Evolutionary conservation across 2,888 invertebrate genomes (phyloP).

Genomic region (Thereva unica): DNA sequence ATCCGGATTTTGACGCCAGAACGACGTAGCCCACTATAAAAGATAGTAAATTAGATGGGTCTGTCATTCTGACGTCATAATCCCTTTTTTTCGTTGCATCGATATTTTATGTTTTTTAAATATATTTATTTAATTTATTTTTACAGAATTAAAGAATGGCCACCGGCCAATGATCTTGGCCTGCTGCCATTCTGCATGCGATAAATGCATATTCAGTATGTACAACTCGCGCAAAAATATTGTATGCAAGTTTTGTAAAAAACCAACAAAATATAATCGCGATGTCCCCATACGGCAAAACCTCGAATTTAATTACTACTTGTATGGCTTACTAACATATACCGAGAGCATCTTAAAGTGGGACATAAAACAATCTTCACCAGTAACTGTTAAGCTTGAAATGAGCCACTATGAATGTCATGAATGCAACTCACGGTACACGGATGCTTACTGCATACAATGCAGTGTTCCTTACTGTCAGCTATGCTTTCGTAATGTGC

Average conservation of each 20-base stretch:
- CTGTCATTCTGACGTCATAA: no score
- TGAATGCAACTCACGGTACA: conserved; percentile 48
- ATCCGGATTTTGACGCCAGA: no score
- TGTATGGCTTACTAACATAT: conserved; percentile 46
- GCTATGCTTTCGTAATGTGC: conserved; percentile 50
- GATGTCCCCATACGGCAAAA: conserved; percentile 45
- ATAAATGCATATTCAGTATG: conserved; percentile 65
- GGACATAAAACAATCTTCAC: conserved; percentile 39
- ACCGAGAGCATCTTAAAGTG: conserved; percentile 13
- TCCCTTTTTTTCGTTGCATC: no score
- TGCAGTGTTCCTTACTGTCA: conserved; percentile 51
- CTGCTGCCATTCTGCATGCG: conserved; percentile 73
- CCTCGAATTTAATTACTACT: conserved; percentile 56
- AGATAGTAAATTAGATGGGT: no score
- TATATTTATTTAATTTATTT: conserved; percentile 1
- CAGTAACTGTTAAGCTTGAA: conserved; percentile 30
- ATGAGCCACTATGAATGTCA: conserved; percentile 46
- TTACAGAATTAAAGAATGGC: conserved; percentile 39
- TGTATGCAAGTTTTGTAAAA: conserved; percentile 61
- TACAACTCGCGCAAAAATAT: conserved; percentile 57
- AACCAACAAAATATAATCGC: conserved; percentile 49
- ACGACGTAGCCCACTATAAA: no score
- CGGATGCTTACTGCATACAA: conserved; percentile 49
- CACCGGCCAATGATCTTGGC: conserved; percentile 64
- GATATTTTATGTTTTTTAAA: not conserved